Base-by-base conservation (phyloP, 2,888 invertebrate genomes). In the Deilephila porcellus region DNA sequence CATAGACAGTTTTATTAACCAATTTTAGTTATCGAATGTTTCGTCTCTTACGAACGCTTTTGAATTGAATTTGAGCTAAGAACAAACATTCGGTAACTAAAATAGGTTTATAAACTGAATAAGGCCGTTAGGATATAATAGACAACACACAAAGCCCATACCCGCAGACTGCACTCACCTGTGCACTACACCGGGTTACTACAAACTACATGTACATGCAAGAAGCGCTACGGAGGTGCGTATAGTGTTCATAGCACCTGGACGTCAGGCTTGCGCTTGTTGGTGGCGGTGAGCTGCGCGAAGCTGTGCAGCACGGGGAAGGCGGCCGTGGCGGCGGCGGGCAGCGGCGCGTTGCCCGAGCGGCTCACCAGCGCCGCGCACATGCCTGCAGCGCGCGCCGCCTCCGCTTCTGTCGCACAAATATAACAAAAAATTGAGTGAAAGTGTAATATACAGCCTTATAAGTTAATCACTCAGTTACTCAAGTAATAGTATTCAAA, bases 311-410 rank as follows among this genome's bases (percentile, higher is more conserved):
- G 91, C 53, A 96, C 93, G 17, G 94, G 90, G 88, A 95, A 97
- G 34, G 90, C 81, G 14, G 88, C 84, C 1, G 89, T 80, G 71
- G 92, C 93, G 6, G 95, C 96, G 20, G 96, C 96, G 14, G 96
- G 95, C 0, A 98, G 92, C 1, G 96, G 93, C 0, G 95, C 96
- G 90, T 98, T 98, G 72, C 98, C 98, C 77, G 97, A 97, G 77
- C 99, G 96, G 73, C 95, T 93, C 3, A 98, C 96, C 37, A 99
- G 88, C 5, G 96, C 95, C 17, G 96, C 94, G 67, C 96, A 94
- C 74, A 98, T 78, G 17, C 98, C 98, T 0, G 98, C 97, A 53
- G 94, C 89, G 63, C 95, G 95, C 0, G 99, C 98, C 71, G 99
- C 98, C 86, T 96, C 95, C 0, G 97, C 98, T 93, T 99, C 99